phyloP scores from a whole-genome alignment of 2,113 vertebrate species.

The Saguinus imperator region DNA sequence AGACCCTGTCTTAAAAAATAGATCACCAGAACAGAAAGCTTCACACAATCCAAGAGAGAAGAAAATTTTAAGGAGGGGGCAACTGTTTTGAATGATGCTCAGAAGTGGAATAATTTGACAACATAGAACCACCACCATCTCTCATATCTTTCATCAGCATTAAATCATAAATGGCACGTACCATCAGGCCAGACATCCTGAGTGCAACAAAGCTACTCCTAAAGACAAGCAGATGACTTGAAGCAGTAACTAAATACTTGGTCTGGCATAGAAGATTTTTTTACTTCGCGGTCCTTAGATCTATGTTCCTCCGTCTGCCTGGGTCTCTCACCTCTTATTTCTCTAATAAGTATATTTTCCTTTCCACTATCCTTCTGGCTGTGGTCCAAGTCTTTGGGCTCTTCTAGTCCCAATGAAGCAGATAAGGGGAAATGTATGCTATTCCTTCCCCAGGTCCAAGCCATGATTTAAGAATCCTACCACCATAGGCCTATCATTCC shows the following conservation, averaged over 20 bases:
- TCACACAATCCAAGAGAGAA: neutral
- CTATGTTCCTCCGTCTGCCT: neutral
- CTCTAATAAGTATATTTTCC: neutral
- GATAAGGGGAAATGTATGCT: neutral
- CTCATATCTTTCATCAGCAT: neutral
- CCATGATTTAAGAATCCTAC: conserved; percentile 17
- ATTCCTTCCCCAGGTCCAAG: neutral
- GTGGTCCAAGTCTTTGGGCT: neutral
- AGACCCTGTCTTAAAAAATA: neutral
- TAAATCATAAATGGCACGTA: neutral
- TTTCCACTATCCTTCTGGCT: neutral
- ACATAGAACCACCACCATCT: neutral
- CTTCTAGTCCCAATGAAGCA: neutral
- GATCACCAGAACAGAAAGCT: neutral
- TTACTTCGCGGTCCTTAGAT: neutral
- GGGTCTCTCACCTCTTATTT: neutral
- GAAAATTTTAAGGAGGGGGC: neutral
- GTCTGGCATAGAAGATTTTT: neutral
- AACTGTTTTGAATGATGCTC: neutral
- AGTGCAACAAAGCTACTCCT: neutral
- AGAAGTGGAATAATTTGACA: neutral
- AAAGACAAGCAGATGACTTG: neutral
- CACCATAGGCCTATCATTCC: neutral
- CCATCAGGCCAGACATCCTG: neutral
- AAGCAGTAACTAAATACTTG: neutral